A percentile compares a stretch with the other conserved stretches of the same genome.
Evolutionary conservation across 1,140 invertebrate genomes (phyloP).

Genomic region (Drosophila chauvacae): DNA sequence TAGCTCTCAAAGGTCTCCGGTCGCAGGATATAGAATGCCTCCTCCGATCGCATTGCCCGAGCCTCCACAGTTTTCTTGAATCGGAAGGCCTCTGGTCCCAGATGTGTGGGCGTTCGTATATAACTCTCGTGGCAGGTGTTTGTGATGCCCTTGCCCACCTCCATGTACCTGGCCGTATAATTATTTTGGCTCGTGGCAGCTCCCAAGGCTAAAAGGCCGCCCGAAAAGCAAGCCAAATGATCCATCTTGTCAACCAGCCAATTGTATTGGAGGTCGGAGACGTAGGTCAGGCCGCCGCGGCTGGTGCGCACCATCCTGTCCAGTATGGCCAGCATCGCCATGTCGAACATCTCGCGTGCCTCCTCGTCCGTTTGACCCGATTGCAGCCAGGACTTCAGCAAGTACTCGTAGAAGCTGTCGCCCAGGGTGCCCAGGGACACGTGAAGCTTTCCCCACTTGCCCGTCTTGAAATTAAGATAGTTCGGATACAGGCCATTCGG

Average conservation of each 20-base stretch:
- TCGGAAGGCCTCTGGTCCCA: conserved; percentile 95
- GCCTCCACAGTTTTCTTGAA: conserved; percentile 95
- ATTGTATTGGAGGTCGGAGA: conserved; percentile 97
- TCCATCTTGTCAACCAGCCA: conserved; percentile 99
- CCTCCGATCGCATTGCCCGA: conserved; percentile 93
- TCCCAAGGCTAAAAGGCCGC: conserved; percentile 96
- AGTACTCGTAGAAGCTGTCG: conserved; percentile 99
- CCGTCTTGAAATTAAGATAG: conserved; percentile 97
- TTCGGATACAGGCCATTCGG: conserved; percentile 98
- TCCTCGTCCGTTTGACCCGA: conserved; percentile 92
- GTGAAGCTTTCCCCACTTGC: conserved; percentile 98
- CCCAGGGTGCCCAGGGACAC: conserved; percentile 98
- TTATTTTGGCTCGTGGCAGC: conserved; percentile 91
- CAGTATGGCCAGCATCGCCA: conserved; percentile 92
- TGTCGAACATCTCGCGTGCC: conserved; percentile 96
- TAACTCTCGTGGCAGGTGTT: conserved; percentile 99
- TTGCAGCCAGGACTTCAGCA: conserved; percentile 98
- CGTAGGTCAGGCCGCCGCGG: conserved; percentile 93
- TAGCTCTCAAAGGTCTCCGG: conserved; percentile 99
- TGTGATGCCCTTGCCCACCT: conserved; percentile 95
- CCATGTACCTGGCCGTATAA: conserved; percentile 91
- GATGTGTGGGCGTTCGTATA: conserved; percentile 92
- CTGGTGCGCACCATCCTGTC: conserved; percentile 94
- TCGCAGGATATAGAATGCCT: conserved; percentile 98
- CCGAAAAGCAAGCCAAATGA: conserved; percentile 98